Conservation (phyloP, 2,797 vertebrate species). For the Bovichtus diacanthus region DNA sequence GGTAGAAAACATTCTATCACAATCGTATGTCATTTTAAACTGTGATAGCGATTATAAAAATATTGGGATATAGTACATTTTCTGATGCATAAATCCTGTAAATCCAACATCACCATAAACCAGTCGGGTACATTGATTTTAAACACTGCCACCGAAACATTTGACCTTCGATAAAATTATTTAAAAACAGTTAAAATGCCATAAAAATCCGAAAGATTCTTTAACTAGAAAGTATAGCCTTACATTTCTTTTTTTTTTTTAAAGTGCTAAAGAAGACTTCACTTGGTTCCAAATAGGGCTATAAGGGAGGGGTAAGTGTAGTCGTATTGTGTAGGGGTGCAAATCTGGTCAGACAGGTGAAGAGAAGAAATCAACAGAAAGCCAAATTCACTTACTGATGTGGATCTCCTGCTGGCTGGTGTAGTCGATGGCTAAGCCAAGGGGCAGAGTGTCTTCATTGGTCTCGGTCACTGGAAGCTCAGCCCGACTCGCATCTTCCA, state of each 20-base stretch:
- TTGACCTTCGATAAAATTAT: background rate
- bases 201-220: background rate
- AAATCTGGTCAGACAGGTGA: constrained; percentile 5
- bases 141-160: background rate
- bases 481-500: constrained; percentile 94
- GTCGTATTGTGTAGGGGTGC: background rate
- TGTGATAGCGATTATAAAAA: background rate
- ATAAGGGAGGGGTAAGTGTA: no score
- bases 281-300: background rate
- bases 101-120: background rate
- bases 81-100: background rate
- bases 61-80: background rate
- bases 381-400: constrained; percentile 86
- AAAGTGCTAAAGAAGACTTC: background rate
- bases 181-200: background rate
- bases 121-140: background rate
- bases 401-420: constrained; percentile 90
- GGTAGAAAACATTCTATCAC: background rate
- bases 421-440: constrained; percentile 93
- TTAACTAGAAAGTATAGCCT: background rate
- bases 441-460: constrained; percentile 93
- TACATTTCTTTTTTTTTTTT: background rate
- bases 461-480: constrained; percentile 94
- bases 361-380: background rate
- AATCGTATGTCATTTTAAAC: background rate